Conservation (phyloP, 2,797 vertebrate genomes). For the Staurois parvus region DNA sequence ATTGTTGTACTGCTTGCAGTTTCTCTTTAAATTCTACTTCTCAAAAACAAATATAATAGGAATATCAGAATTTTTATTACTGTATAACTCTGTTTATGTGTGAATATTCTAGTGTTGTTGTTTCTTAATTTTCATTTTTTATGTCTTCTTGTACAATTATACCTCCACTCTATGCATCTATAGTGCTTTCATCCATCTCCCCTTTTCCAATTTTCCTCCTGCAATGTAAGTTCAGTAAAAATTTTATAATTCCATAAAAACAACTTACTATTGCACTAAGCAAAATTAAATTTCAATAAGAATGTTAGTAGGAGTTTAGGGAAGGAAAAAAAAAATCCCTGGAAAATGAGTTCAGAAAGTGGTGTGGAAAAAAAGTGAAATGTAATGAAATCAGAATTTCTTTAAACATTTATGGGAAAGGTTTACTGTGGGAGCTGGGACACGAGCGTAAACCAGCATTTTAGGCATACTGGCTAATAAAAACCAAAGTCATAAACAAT, state of each 20-base stretch:
- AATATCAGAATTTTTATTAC: neutral
- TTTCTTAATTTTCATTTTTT: neutral
- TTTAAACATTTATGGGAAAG: neutral
- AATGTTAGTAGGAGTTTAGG: neutral
- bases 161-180: neutral
- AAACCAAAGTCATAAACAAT: neutral
- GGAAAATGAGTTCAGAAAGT: neutral
- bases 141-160: conserved; percentile 5
- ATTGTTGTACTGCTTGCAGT: too few relatives aligned
- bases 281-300: neutral
- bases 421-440: neutral
- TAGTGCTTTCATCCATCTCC: neutral
- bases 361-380: neutral
- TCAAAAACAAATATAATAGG: neutral
- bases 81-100: neutral
- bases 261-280: conserved; percentile 7
- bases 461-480: neutral
- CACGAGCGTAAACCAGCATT: neutral
- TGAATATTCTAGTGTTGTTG: neutral
- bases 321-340: neutral
- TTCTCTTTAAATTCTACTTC: too few relatives aligned
- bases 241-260: conserved; percentile 2
- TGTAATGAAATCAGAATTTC: neutral
- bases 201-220: conserved; percentile 9
- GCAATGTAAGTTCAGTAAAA: conserved; percentile 3